phyloP scores from a whole-genome alignment of 2,888 invertebrate species.

The Pterostichus madidus region DNA sequence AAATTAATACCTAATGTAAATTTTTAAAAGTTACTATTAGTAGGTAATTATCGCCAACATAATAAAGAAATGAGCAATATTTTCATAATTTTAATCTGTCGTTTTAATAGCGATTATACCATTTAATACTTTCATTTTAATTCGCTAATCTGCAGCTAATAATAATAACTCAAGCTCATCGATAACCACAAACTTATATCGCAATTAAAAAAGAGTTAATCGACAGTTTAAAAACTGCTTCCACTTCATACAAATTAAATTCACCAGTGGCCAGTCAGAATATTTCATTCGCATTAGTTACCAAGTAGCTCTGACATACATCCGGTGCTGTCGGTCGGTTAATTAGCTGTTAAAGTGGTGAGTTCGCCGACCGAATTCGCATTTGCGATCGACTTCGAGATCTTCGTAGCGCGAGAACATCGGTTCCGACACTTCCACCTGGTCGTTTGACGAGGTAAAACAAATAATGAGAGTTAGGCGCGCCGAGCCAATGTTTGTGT shows the following conservation, averaged over 20 bases:
- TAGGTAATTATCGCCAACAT: too few species aligned
- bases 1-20: too few species aligned
- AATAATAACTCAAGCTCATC: slow-evolving; percentile 29
- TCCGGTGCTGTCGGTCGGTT: slow-evolving; percentile 43
- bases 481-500: neutral
- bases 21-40: too few species aligned
- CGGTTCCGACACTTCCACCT: slow-evolving; percentile 37
- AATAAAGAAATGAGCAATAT: too few species aligned
- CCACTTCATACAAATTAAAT: neutral
- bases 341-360: slow-evolving; percentile 49
- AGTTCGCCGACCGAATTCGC: slow-evolving; percentile 47
- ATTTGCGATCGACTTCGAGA: slow-evolving; percentile 11
- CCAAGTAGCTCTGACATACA: slow-evolving; percentile 43
- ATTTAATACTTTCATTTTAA: neutral
- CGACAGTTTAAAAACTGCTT: slow-evolving; percentile 46
- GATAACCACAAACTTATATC: slow-evolving; percentile 39
- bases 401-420: slow-evolving; percentile 26
- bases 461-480: slow-evolving; percentile 2
- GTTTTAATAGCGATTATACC: too few species aligned
- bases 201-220: slow-evolving; percentile 53
- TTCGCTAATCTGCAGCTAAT: slow-evolving; percentile 25
- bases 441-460: slow-evolving; percentile 9
- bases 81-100: too few species aligned
- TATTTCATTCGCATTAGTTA: slow-evolving; percentile 47
- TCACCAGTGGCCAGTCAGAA: slow-evolving; percentile 10